phyloP scores from a whole-genome alignment of 2,797 vertebrate genomes.

The Hypotaenidia philippensis region DNA sequence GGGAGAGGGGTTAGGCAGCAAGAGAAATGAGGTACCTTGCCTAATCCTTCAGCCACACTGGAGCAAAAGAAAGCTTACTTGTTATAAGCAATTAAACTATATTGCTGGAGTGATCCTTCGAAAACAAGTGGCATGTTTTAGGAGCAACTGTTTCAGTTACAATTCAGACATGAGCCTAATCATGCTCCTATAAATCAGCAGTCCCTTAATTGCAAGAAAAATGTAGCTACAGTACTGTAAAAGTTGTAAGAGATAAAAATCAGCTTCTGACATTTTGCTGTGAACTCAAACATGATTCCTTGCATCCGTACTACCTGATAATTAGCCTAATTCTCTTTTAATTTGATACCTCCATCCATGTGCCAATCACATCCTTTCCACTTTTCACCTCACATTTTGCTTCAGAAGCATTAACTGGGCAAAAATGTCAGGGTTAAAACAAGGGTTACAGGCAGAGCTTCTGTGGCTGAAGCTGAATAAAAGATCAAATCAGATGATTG shows the following conservation, averaged over 20 bases:
- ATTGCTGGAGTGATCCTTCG: not conserved
- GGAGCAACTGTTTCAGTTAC: not conserved
- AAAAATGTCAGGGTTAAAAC: not conserved
- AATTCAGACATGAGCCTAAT: not conserved
- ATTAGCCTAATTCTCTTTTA: not conserved
- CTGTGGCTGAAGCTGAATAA: not conserved
- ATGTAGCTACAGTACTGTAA: not conserved
- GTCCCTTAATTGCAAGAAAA: not conserved
- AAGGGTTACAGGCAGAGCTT: not conserved
- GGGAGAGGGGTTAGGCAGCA: not conserved
- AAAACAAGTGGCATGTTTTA: not conserved
- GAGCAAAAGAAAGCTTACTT: not conserved
- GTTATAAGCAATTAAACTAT: not conserved
- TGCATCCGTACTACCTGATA: not conserved
- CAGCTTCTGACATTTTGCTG: not conserved
- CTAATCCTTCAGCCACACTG: not conserved
- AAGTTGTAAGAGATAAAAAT: not conserved
- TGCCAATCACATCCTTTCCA: not conserved
- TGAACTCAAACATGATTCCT: not conserved
- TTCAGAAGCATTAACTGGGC: not conserved
- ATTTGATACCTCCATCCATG: accelerated
- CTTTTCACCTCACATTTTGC: not conserved
- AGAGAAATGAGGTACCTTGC: not conserved
- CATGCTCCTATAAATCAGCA: not conserved
- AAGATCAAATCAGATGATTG: not conserved